Evolutionary conservation across 2,888 invertebrate species (phyloP), one percentile per base, ranked within the genome.

Genomic region (Tetragnatha montana): DNA sequence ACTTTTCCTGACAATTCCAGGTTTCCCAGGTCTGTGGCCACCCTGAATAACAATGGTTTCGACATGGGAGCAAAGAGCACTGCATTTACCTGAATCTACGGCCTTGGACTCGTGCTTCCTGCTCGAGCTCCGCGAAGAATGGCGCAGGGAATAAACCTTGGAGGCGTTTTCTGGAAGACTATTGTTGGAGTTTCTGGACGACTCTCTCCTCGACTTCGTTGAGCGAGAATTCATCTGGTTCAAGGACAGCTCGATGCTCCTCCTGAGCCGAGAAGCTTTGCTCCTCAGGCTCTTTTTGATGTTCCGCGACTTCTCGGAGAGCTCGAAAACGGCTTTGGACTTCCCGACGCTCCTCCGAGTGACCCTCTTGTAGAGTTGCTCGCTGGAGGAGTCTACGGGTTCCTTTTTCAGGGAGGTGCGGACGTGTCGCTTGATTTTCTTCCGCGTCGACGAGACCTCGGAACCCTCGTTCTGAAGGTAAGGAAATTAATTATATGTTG

Each of bases 111-210:
- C 75, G 4, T 14, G 8, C 70, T 89, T 89, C 49, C 76, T 85
- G 51, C 10, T 81, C 8, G n/a, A 4, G 71, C 22, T 80, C 17
- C 81, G 81, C 14, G 89, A 89, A 47, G 78, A 81, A 73, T 89
- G 89, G 4, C 89, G 85, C 8, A 89, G 71, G n/a, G 89, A 69
- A 85, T 89, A 89, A 19, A 79, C 85, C 81, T 85, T 89, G 12
- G 79, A 71, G 17, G 21, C n/a, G 19, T 50, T 79, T 69, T 86
- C 85, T 51, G 85, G 71, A 75, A 80, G 85, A 80, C 80, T 73
- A 35, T 35, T n/a, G 68, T 22, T 51, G 21, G 85, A 68, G 50
- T 71, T 79, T 79, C 79, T 88, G 10, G 49, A n/a, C 22, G 71
- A 71, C 6, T 73, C 71, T 51, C 35, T 76, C 19, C 47, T 83